A percentile compares a stretch with the other conserved stretches of the same genome.
Conservation (phyloP, 2,888 invertebrate species). For the Cosmia pyralina region DNA sequence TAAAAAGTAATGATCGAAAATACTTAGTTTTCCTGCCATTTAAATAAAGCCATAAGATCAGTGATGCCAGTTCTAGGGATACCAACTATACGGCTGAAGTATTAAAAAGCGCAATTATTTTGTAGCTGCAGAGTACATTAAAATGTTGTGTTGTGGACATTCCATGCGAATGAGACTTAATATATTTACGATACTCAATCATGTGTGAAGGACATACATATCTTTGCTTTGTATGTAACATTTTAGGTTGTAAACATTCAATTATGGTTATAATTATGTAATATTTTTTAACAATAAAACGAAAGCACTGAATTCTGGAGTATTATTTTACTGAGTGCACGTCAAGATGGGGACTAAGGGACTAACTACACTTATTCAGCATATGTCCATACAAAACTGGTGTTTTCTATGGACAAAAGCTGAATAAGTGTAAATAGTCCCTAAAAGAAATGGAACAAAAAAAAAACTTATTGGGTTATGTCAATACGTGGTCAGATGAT, state of each 20-base stretch:
- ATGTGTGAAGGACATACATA: constrained; percentile 40
- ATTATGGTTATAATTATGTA: constrained; percentile 35
- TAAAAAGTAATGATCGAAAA: neutral
- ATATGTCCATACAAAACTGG: no score
- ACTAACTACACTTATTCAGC: no score
- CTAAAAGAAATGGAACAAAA: neutral
- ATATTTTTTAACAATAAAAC: constrained; percentile 50
- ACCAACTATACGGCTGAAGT: constrained; percentile 15
- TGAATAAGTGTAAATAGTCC: no score
- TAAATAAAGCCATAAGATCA: constrained; percentile 26
- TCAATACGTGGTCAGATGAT: neutral
- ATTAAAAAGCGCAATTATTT: constrained; percentile 24
- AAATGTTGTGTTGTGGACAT: constrained; percentile 56
- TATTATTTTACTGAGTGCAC: constrained; percentile 15
- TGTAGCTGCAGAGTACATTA: constrained; percentile 21
- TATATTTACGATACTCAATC: constrained; percentile 43
- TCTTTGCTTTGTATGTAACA: constrained; percentile 59
- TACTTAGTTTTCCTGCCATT: constrained; percentile 31
- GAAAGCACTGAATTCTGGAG: constrained; percentile 1
- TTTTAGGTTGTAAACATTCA: constrained; percentile 47
- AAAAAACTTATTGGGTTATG: no score
- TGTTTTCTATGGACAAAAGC: no score
- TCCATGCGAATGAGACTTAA: constrained; percentile 58
- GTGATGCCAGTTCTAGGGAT: constrained; percentile 14
- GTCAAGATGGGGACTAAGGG: no score